Base-by-base conservation (phyloP, 2,888 invertebrate genomes). In the Agriopis aurantiaria region DNA sequence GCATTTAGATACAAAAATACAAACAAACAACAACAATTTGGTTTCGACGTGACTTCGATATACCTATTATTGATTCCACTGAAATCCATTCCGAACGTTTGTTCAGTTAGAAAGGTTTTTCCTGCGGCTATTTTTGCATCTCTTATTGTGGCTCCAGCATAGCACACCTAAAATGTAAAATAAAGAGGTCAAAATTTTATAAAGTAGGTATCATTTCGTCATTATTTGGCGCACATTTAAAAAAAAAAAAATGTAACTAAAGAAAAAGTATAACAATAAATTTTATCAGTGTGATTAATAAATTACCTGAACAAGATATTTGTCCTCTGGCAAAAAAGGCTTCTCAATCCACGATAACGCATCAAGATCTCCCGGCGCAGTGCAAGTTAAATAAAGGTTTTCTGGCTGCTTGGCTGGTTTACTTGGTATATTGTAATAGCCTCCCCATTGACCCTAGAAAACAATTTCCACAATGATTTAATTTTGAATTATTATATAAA, bases 271-370 rank as follows among this genome's bases (percentile, higher is more conserved):
- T 23, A 23, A 23, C 17, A 23, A 23, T 23, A 23, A 23, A 23
- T 23, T 23, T 23, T n/a, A n/a, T 23, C 17, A 23, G 17, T 23
- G 17, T 2, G 17, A 10, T 8, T 9, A 23, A n/a, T 52, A 33
- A 43, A 11, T 65, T 79, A 89, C 89, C 85, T 87, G 82, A 3
- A 89, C 80, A 43, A 79, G 46, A 45, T 78, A 77, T 1, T 76
- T 82, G 12, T 46, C 78, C 7, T 72, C 11, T 46, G 60, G 8
- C 7, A 68, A 14, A 8, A 68, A 6, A 23, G 85, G 72, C 0
- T 87, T 82, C 86, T 97, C 96, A 6, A 96, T 85, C 98, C 98
- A 98, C 12, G 90, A 92, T 1, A 98, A 85, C 59, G 96, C 96
- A 8, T 96, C 96, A 49, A 97, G 90, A 81, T 97, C 97, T 41